These are phyloP conservation scores for Callopanchax toddi DNA, from an alignment of 2,113 vertebrate genomes.

Conservation along the genomic window DNA sequence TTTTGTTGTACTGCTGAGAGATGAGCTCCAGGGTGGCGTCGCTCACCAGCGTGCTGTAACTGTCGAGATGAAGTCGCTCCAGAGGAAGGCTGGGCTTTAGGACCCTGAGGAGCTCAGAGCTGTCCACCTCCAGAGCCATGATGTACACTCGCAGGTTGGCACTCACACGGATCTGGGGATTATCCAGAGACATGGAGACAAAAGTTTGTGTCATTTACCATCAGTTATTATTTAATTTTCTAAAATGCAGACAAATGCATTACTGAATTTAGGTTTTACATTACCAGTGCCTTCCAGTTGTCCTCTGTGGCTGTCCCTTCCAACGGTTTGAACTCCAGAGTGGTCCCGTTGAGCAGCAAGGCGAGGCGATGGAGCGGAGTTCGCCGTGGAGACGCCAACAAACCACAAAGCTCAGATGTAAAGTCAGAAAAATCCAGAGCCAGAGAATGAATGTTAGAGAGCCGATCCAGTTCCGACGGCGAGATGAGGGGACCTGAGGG, in stretches of 20 bases:
- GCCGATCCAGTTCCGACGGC: constrained; percentile 88
- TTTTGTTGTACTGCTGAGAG: constrained; percentile 96
- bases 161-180: constrained; percentile 82
- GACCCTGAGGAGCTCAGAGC: constrained; percentile 91
- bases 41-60: constrained; percentile 90
- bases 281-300: constrained; percentile 92
- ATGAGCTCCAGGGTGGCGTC: constrained; percentile 94
- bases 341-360: constrained; percentile 91
- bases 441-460: constrained; percentile 89
- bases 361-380: constrained; percentile 95
- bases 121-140: constrained; percentile 95
- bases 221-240: background rate
- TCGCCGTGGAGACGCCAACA: constrained; percentile 88
- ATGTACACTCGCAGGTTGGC: constrained; percentile 94
- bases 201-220: background rate
- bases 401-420: constrained; percentile 91
- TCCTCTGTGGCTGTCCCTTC: constrained; percentile 91
- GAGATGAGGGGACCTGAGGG: constrained; percentile 85
- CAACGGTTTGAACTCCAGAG: constrained; percentile 90
- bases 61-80: constrained; percentile 97
- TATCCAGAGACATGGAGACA: background rate
- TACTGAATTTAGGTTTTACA: background rate
- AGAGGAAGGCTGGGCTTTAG: constrained; percentile 96
- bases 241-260: background rate
- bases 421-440: constrained; percentile 97